Conservation (phyloP, 1,140 invertebrate species). For the Sminthurinus signatus region DNA sequence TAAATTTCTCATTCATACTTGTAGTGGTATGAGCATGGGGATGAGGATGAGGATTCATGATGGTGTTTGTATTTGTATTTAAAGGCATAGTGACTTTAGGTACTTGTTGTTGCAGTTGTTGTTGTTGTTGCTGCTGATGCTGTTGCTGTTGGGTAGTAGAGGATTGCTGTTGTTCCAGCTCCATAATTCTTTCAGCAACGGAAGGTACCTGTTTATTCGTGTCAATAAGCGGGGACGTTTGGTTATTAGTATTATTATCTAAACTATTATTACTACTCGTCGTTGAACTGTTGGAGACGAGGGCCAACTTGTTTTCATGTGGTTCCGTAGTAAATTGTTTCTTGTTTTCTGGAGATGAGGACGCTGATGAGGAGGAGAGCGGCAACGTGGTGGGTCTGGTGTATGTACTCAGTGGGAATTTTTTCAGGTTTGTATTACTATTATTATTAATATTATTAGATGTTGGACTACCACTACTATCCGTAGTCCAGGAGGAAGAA, state of each 20-base stretch:
- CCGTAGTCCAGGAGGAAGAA: background rate
- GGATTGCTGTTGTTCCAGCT: constrained; percentile 54
- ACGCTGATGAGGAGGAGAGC: no score
- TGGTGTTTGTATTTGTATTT: background rate
- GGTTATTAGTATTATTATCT: constrained; percentile 17
- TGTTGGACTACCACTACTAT: background rate
- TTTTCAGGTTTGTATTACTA: constrained; percentile 39
- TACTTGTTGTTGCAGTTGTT: background rate
- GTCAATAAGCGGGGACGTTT: constrained; percentile 48
- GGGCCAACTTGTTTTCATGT: background rate
- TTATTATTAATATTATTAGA: background rate
- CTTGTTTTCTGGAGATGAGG: no score
- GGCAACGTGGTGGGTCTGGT: constrained; percentile 40
- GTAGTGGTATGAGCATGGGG: background rate
- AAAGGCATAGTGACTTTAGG: background rate
- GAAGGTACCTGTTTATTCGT: constrained; percentile 50
- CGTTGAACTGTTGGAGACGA: no score
- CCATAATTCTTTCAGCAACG: constrained; percentile 67
- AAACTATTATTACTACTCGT: background rate
- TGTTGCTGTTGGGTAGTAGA: constrained; percentile 4
- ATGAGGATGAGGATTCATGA: no score
- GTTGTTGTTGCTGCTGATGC: constrained; percentile 7
- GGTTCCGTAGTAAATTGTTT: background rate
- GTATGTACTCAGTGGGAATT: constrained; percentile 43
- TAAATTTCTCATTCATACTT: constrained; percentile 1